Base-by-base conservation (phyloP, 2,113 vertebrate genomes). In the Myiopsitta monachus region DNA sequence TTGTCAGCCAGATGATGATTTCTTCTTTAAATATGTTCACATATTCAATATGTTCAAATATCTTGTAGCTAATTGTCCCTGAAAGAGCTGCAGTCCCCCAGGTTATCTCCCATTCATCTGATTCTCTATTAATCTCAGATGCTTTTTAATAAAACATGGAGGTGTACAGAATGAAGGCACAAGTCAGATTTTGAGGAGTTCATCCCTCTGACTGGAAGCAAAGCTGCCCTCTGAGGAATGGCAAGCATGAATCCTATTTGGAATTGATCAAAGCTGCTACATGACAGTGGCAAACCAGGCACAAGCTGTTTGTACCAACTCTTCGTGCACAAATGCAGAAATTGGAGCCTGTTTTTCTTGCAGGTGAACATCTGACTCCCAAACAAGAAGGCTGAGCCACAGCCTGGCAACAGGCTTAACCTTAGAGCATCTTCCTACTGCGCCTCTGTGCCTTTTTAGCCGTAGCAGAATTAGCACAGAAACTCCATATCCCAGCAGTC, bases 131-230 rank as follows among this genome's bases (percentile, higher is more conserved):
- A 90, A 52, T 80, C 57, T 66, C 61, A 74, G 59, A 91, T 90
- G 91, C 62, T 79, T 97, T 92, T 90, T 87, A 94, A 96, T 95
- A 93, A 97, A 92, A 89, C 87, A 95, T 83, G 63, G 84, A 93
- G n/a, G 54, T 93, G 86, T 88, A 55, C 77, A 66, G 72, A 95
- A 67, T 76, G 76, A 95, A 96, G 91, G 70, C 88, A 79, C 52
- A 33, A 96, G 83, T 87, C 83, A 90, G 62, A 47, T 89, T 90
- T 90, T 87, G 91, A 93, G 83, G 64, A 82, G 80, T 78, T 91
- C 68, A 33, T 86, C 79, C 85, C 82, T 88, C 80, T 92, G 81
- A 9, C 81, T 88, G 77, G 74, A 77, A 97, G 33, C 91, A 39
- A 57, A 69, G 86, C 63, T 89, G 57, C 67, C 92, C 92, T 88